Evolutionary conservation across 2,113 vertebrate genomes (phyloP).

Genomic region (Aplodontia rufa): DNA sequence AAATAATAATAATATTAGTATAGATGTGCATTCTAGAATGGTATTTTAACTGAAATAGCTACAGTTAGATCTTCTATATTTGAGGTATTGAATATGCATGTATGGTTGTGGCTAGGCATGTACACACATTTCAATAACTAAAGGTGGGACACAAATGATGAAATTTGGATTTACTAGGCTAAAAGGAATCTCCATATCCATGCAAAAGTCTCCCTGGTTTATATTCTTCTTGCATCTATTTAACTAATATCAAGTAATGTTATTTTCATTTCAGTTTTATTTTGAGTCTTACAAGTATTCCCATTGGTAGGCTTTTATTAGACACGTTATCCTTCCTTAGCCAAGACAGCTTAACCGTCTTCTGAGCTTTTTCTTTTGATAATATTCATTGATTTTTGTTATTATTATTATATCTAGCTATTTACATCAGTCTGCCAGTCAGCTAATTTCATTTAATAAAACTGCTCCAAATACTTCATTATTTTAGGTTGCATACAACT

Average conservation of each 20-base stretch:
- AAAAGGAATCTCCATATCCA: background rate
- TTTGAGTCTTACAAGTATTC: background rate
- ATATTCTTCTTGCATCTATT: background rate
- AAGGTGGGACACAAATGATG: background rate
- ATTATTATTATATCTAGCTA: background rate
- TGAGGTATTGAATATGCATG: background rate
- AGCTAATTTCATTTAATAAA: background rate
- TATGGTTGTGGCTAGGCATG: background rate
- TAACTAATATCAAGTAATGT: background rate
- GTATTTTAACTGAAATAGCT: background rate
- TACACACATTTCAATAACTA: background rate
- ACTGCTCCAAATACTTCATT: background rate
- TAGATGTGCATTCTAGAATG: background rate
- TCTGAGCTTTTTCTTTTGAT: background rate
- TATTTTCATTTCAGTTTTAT: background rate
- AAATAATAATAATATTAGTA: background rate
- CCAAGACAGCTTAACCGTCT: background rate
- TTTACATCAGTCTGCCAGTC: background rate
- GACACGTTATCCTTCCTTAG: background rate
- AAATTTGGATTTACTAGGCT: background rate
- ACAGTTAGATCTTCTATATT: background rate
- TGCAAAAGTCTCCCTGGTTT: background rate
- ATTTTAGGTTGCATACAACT: background rate
- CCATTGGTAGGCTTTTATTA: background rate
- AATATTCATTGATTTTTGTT: slow-evolving; percentile 11